Percentiles rank a stretch among this genome's conserved stretches.
Evolutionary conservation across 2,797 vertebrate species (phyloP).

Genomic region (Esox lucius): DNA sequence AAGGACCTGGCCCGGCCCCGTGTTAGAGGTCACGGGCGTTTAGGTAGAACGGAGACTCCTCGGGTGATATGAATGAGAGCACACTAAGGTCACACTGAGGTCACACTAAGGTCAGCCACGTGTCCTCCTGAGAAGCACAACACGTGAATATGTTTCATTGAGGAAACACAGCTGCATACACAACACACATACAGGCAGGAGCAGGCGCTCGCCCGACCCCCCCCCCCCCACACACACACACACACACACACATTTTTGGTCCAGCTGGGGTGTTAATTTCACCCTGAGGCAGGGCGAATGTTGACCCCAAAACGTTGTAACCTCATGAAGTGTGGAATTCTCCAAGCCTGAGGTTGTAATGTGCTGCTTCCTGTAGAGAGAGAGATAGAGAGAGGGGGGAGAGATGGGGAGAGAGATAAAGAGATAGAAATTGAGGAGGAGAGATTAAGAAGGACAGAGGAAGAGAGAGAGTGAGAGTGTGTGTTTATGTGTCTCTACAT

Average conservation of each 20-base stretch:
- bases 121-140: neutral
- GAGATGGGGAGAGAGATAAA: neutral
- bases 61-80: neutral
- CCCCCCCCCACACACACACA: conserved; percentile 3
- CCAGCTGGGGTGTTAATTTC: conserved; percentile 78
- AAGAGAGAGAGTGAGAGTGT: conserved; percentile 32
- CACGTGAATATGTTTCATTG: conserved; percentile 69
- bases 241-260: conserved; percentile 49
- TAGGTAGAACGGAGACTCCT: neutral
- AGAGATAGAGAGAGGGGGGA: neutral
- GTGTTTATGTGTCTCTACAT: conserved; percentile 40
- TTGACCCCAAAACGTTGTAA: conserved; percentile 73
- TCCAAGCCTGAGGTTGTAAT: conserved; percentile 66
- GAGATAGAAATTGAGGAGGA: neutral
- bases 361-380: conserved; percentile 69
- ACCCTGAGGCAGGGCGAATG: conserved; percentile 69
- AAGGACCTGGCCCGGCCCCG: conserved; percentile 55
- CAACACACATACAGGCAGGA: conserved; percentile 39
- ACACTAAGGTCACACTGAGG: too few relatives aligned
- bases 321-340: conserved; percentile 75
- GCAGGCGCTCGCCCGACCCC: conserved; percentile 18
- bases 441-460: too few relatives aligned
- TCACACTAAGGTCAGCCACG: neutral
- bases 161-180: conserved; percentile 75
- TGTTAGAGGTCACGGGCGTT: conserved; percentile 55